Base-by-base conservation (phyloP, 92 coral and sea anemone species). In the Plumapathes pennacea region DNA sequence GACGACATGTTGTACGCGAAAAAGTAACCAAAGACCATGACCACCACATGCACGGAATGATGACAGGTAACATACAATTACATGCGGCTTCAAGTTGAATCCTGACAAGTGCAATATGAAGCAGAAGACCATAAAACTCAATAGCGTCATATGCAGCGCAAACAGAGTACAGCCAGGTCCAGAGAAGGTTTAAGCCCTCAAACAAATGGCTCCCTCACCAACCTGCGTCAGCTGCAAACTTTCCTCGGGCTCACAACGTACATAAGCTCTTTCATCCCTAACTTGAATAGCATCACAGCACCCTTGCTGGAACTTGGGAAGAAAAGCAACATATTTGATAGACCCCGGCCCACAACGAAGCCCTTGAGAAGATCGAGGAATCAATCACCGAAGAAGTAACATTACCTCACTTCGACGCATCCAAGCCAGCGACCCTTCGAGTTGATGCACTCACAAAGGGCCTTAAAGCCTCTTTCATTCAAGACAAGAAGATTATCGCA, bases 261-360 rank as follows among this genome's bases (percentile, higher is more conserved):
- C 71, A 73, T 65, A 83, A 60, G 69, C 11, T 66, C 89, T 15
- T 82, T 68, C 65, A 82, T 80, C 21, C 54, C 79, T 53, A 69
- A 57, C 42, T 80, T 76, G 42, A 82, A 76, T 39, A 53, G 80
- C n/a, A 41, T 68, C 37, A 69, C 89, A 67, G 78, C 79, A 25
- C 59, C 89, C 10, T 50, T 67, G 29, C 60, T 72, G 75, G 88
- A 75, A 41, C 76, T 75, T 5, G 39, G 67, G 18, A 81, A 74
- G 30, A 50, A 57, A 1, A 15, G 13, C 22, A 33, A 41, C 28
- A 3, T 2, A 3, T 56, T 68, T 14, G 51, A 57, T 57, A 60
- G 77, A 70, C 1, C 20, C 36, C 79, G 0, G 24, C 61, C 6
- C 50, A 72, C 31, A 58, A 64, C 4, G 22, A 26, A 22, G 60